Evolutionary conservation across 1,140 invertebrate genomes (phyloP).

Genomic region (Charaxes varanes): DNA sequence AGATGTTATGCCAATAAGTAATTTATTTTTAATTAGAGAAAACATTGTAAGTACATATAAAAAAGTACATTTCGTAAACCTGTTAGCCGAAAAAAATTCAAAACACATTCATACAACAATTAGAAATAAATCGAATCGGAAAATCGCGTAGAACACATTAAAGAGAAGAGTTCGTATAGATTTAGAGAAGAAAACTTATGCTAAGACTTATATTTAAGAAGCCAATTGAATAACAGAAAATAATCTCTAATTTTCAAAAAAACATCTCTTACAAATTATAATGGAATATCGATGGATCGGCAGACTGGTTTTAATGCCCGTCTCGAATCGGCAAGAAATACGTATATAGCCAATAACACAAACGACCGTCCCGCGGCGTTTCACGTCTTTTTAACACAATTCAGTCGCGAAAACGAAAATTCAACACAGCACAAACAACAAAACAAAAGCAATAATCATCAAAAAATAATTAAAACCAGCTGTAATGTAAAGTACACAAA

Average conservation of each 20-base stretch:
- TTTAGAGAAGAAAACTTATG: constrained; percentile 4
- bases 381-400: constrained; percentile 5
- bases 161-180: constrained; percentile 11
- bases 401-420: constrained; percentile 3
- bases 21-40: constrained; percentile 46
- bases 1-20: constrained; percentile 41
- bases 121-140: constrained; percentile 1
- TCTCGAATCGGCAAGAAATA: constrained; percentile 23
- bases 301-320: constrained; percentile 27
- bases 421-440: not conserved
- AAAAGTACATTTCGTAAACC: constrained; percentile 37
- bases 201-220: constrained; percentile 3
- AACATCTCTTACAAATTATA: constrained; percentile 12
- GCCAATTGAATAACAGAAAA: constrained; percentile 20
- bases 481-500: constrained; percentile 33
- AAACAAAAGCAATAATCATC: not conserved
- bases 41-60: constrained; percentile 54
- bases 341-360: constrained; percentile 6
- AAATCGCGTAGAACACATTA: constrained; percentile 13
- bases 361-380: constrained; percentile 10
- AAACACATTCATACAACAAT: constrained; percentile 26
- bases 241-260: constrained; percentile 15
- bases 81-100: constrained; percentile 30
- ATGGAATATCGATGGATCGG: constrained; percentile 30
- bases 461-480: constrained; percentile 38